These are phyloP conservation scores for Enteromius radiatus DNA, from an alignment of 2,797 vertebrate species.

Conservation along the genomic window DNA sequence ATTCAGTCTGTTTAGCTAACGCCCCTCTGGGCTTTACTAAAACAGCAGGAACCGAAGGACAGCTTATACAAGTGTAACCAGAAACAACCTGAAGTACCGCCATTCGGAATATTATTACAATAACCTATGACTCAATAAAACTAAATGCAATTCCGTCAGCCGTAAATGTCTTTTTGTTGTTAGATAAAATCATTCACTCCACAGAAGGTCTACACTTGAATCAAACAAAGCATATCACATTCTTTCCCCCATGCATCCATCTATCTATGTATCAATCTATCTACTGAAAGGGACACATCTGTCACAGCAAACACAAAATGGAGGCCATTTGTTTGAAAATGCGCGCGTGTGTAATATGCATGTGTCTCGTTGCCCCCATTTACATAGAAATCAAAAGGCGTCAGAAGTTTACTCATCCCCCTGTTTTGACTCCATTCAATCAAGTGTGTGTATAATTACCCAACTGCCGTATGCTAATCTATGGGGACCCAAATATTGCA, in stretches of 20 bases:
- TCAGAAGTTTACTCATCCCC: constrained; percentile 79
- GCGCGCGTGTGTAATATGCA: constrained; percentile 51
- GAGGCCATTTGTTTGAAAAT: constrained; percentile 53
- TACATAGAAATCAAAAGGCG: constrained; percentile 77
- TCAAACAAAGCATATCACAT: constrained; percentile 21
- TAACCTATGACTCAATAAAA: constrained; percentile 37
- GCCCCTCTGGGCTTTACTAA: constrained; percentile 37
- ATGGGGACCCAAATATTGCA: constrained; percentile 83
- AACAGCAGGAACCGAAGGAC: constrained; percentile 27
- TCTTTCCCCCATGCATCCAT: neutral
- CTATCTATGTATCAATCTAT: constrained; percentile 30
- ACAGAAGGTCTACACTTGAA: constrained; percentile 6
- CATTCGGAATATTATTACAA: constrained; percentile 37
- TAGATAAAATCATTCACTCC: constrained; percentile 26
- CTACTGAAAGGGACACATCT: constrained; percentile 19
- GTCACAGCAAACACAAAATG: constrained; percentile 24
- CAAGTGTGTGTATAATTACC: constrained; percentile 84
- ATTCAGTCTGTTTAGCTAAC: constrained; percentile 44
- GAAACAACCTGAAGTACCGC: constrained; percentile 37
- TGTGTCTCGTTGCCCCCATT: constrained; percentile 70
- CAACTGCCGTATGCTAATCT: constrained; percentile 79
- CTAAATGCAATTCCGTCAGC: constrained; percentile 27
- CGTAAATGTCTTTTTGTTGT: constrained; percentile 40
- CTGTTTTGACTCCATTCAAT: constrained; percentile 82
- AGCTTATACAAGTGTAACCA: constrained; percentile 30